Percentiles rank a stretch among this genome's conserved stretches.
phyloP scores from a whole-genome alignment of 2,888 invertebrate genomes.

The Frankliniella intonsa region DNA sequence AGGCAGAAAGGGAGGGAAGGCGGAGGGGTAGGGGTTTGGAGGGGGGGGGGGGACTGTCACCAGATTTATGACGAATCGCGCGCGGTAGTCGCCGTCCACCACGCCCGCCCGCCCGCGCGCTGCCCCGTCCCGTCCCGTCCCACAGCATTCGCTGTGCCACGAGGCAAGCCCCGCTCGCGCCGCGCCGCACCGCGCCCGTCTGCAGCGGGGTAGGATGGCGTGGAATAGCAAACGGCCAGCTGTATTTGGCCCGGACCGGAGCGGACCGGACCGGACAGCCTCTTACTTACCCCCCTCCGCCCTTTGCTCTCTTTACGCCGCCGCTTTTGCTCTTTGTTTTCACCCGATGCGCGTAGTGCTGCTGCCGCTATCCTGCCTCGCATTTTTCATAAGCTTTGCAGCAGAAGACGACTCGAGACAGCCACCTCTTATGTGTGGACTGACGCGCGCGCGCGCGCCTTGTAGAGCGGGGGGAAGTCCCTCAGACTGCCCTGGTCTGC shows the following conservation, averaged over 20 bases:
- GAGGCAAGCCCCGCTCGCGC: background rate
- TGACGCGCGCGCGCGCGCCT: background rate
- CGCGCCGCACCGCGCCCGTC: no score
- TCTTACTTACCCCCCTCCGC: background rate
- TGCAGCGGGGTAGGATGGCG: background rate
- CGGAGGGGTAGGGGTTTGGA: no score
- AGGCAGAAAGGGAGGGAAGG: no score
- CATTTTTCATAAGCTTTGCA: background rate
- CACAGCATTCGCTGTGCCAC: background rate
- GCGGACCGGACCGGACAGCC: background rate
- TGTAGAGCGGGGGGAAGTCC: background rate
- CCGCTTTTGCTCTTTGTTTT: background rate
- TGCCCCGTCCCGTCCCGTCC: background rate
- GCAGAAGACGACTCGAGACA: background rate
- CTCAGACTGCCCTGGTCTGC: background rate
- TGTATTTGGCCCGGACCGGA: conserved; percentile 1
- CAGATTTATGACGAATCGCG: conserved; percentile 23
- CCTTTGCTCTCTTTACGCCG: no score
- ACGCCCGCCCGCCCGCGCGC: background rate
- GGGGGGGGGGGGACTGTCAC: background rate
- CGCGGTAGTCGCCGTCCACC: background rate
- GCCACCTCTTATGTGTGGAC: background rate
- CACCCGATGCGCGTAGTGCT: background rate
- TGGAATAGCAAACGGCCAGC: background rate
- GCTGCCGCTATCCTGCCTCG: background rate